Evolutionary conservation across 2,113 vertebrate species (phyloP), one percentile per base, ranked within the genome.

Genomic region (Rissa tridactyla): DNA sequence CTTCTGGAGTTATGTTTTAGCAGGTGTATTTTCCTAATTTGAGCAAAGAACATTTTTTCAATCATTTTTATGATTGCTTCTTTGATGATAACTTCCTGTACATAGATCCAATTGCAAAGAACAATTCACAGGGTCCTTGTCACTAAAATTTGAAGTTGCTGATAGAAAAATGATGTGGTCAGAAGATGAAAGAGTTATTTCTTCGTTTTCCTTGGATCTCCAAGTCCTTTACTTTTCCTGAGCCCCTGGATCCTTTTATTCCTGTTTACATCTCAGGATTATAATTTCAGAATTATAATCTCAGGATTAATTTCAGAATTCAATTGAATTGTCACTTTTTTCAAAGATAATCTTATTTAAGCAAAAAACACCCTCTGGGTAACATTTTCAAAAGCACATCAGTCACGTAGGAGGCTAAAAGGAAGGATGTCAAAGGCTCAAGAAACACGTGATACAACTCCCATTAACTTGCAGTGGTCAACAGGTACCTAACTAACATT

Each of bases 21-120:
- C 42, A 91, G 44, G 52, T 60, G 52, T 68, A 32, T 72, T 40
- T 42, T 93, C 55, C 21, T 64, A 72, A 42, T 65, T 72, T 90
- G 57, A 95, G 25, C 30, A 84, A 93, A 60, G 38, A 93, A 79
- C 47, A 55, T 82, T 97, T 88, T 92, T 72, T 25, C 47, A 62
- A 44, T 91, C 2, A 36, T 73, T 88, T 92, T 86, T 72, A 55
- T 70, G 78, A 57, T 29, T 66, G 21, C 10, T 52, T 84, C 42
- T 91, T 92, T 90, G 82, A 72, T 82, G 40, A 16, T 62, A 66
- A 80, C 66, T 84, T 93, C 76, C 81, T 82, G 58, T 40, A 72
- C 47, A 61, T 44, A 88, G 49, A 64, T 38, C 25, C 14, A 58
- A 20, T 80, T 71, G 42, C 26, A 86, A 75, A 47, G 44, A 83